These are phyloP conservation scores for Tursiops truncatus DNA, from an alignment of 2,113 vertebrate species.

Conservation along the genomic window DNA sequence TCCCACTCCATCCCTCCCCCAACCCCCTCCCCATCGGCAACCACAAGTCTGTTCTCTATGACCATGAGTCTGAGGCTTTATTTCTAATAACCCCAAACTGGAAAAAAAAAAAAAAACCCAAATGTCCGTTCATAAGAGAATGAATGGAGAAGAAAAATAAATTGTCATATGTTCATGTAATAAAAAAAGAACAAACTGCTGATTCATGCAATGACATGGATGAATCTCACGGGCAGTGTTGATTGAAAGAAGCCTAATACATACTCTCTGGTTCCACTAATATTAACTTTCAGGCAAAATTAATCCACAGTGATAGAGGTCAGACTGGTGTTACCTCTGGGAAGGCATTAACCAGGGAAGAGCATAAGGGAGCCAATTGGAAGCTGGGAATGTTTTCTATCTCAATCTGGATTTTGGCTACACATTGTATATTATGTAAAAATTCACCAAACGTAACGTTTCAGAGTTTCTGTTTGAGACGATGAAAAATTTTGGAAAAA, in stretches of 20 bases:
- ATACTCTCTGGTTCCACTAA: background rate
- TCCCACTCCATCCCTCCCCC: background rate
- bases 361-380: accelerated
- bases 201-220: accelerated
- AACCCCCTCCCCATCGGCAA: background rate
- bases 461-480: background rate
- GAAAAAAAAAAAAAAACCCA: background rate
- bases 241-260: background rate
- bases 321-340: background rate
- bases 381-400: background rate
- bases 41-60: background rate
- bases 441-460: background rate
- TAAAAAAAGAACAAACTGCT: background rate
- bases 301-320: background rate
- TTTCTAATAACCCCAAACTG: background rate
- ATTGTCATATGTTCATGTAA: background rate
- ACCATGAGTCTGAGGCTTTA: background rate
- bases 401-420: background rate
- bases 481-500: background rate
- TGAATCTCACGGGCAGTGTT: background rate
- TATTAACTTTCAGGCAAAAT: background rate
- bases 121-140: background rate
- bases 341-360: background rate
- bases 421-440: background rate
- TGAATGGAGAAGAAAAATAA: background rate